Evolutionary conservation across 2,113 vertebrate species (phyloP), one percentile per base, ranked within the genome.

Genomic region (Acinonyx jubatus): DNA sequence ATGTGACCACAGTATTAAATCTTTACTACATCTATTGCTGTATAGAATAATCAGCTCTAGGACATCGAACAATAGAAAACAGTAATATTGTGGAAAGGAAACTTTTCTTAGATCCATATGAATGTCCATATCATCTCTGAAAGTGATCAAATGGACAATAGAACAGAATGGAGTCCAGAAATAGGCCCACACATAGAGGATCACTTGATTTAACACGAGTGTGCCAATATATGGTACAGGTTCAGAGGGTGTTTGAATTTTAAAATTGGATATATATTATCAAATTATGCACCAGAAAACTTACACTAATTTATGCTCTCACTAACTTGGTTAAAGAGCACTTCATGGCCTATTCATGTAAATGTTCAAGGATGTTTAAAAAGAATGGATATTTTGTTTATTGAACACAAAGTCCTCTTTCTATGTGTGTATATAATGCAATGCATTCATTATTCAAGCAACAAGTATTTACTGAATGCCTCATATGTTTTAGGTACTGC

Each of bases 211-310:
- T 65, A 82, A 79, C 80, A 83, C 11, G 52, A 78, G n/a, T 85
- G 10, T 52, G 86, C 89, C 36, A 91, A 57, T 57, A 89, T 57
- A 69, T 90, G 61, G 33, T 69, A 31, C 41, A 81, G 25, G n/a
- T 90, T 98, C 68, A 74, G 87, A 93, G 68, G 78, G 68, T 55
- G 79, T 45, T 80, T 97, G 80, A 66, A 85, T 89, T 84, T 96
- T 52, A 93, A 76, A 89, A 76, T 81, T 25, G 3, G 6, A 45
- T 57, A 65, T 41, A 82, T 76, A 66, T 73, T 94, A 82, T 76
- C 73, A 65, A 66, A n/a, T 50, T 85, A 89, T 89, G 80, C 31
- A 33, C n/a, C 81, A 95, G 88, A 90, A 92, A 94, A 18, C 27
- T 81, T 76, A 82, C 25, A 83, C 57, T 86, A 85, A 92, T 66